Conservation (phyloP, 2,113 vertebrate species). For the rabbit (Oryctolagus cuniculus) region DNA sequence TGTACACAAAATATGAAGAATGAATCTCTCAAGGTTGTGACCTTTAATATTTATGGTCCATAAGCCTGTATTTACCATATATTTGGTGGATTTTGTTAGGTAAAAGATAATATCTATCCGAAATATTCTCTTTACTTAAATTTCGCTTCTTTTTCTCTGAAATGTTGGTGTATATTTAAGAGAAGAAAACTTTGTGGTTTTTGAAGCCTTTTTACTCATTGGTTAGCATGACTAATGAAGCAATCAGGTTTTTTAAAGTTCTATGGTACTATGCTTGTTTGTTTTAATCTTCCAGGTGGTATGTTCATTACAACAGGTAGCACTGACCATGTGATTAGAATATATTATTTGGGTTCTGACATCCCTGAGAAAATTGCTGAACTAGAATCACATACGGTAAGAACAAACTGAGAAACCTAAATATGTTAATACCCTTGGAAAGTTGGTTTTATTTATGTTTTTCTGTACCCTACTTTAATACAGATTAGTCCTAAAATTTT, state of each 20-base stretch:
- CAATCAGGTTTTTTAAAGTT: constrained; percentile 29
- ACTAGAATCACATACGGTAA: constrained; percentile 96
- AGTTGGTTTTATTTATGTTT: constrained; percentile 31
- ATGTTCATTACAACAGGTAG: constrained; percentile 98
- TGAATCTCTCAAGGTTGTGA: constrained; percentile 24
- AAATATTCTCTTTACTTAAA: constrained; percentile 53
- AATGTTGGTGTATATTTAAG: neutral
- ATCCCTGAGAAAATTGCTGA: constrained; percentile 96
- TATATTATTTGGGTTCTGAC: constrained; percentile 97
- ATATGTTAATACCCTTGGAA: constrained; percentile 26
- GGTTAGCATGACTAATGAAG: constrained; percentile 47
- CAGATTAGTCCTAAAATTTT: neutral
- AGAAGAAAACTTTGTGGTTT: constrained; percentile 38
- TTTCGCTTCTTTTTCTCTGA: constrained; percentile 62
- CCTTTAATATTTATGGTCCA: constrained; percentile 25
- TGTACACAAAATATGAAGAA: constrained; percentile 46
- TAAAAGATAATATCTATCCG: neutral
- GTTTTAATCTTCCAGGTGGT: constrained; percentile 90
- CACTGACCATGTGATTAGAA: constrained; percentile 97
- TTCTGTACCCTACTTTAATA: constrained; percentile 19
- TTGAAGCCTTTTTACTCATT: neutral
- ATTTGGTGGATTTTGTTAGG: constrained; percentile 42
- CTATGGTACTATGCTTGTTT: constrained; percentile 61
- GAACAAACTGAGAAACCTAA: constrained; percentile 72
- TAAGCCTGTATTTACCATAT: constrained; percentile 20